Percentiles rank a stretch among this genome's conserved stretches.
Conservation (phyloP, 37 sponge, comb jelly and placozoan species). For the Crambe crambe region DNA sequence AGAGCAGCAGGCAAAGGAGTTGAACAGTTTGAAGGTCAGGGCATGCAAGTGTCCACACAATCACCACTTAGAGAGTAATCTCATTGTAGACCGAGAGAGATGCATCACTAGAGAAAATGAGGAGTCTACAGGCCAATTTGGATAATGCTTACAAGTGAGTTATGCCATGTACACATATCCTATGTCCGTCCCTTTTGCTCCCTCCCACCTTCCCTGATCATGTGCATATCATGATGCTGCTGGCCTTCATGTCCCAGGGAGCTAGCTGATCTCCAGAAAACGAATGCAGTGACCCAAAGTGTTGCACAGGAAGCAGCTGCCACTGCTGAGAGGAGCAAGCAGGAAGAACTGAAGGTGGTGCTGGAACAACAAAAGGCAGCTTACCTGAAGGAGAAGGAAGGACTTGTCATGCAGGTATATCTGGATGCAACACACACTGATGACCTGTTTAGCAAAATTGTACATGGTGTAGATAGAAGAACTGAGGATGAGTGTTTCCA, state of each 20-base stretch:
- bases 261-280: constrained; percentile 76
- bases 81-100: constrained; percentile 60
- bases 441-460: too few relatives aligned
- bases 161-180: neutral
- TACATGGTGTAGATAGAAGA: constrained; percentile 91
- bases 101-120: constrained; percentile 56
- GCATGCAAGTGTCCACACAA: too few relatives aligned
- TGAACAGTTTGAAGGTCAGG: constrained; percentile 73
- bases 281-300: constrained; percentile 72
- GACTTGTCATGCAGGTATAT: constrained; percentile 73
- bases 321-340: constrained; percentile 68
- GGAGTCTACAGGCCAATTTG: constrained; percentile 75
- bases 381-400: constrained; percentile 62
- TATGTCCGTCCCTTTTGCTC: neutral
- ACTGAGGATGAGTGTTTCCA: constrained; percentile 60
- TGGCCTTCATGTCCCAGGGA: constrained; percentile 54
- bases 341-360: constrained; percentile 59
- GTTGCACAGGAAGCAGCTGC: constrained; percentile 77
- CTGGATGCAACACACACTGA: too few relatives aligned
- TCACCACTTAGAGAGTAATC: neutral
- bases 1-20: constrained; percentile 83
- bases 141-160: constrained; percentile 84
- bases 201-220: neutral
- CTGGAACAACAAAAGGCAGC: constrained; percentile 62
- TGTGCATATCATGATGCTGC: neutral